Base-by-base conservation (phyloP, 1,140 invertebrate species). In the Hestina assimilis region DNA sequence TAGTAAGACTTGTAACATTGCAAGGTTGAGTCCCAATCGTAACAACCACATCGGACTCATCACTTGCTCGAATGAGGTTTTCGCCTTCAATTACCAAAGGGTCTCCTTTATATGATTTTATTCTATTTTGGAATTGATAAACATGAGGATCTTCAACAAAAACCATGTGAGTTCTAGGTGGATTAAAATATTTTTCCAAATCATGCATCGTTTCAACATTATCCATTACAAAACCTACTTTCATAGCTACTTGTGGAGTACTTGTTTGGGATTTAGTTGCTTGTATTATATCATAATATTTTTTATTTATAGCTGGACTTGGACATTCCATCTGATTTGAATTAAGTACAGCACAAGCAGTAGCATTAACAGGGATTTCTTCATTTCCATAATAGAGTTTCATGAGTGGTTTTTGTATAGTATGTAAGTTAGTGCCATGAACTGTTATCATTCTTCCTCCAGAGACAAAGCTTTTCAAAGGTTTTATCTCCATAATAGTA, bases 161-260 rank as follows among this genome's bases (percentile, higher is more conserved):
- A 0, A 95, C 89, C 71, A 99, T 90, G 24, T 94, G 93, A 43
- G 93, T 94, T 15, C 93, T 89, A 4, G 97, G 89, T 63, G 92
- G 93, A 55, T 94, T 93, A 72, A 96, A 96, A 80, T 96, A 93
- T 81, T 96, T 95, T 56, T 96, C 94, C 38, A 99, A 89, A 82
- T 99, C 95, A 53, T 93, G 90, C 24, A 99, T 96, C 1, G 93
- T 92, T 69, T 95, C 92, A 0, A 99, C 98, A 82, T 96, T 95
- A 72, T 99, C 98, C 98, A 99, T 99, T 3, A 96, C 91, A 84
- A 99, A 99, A 9, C 95, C 97, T 52, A 98, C 93, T 82, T 92
- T 93, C 53, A 94, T 85, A 29, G 90, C 90, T 29, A 94, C 76
- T 64, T 94, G 92, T 0, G 90, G 90, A 35, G 83, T 86, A 65